Evolutionary conservation across 1,140 invertebrate species (phyloP), one percentile per base, ranked within the genome.

Genomic region (Babylonia areolata): DNA sequence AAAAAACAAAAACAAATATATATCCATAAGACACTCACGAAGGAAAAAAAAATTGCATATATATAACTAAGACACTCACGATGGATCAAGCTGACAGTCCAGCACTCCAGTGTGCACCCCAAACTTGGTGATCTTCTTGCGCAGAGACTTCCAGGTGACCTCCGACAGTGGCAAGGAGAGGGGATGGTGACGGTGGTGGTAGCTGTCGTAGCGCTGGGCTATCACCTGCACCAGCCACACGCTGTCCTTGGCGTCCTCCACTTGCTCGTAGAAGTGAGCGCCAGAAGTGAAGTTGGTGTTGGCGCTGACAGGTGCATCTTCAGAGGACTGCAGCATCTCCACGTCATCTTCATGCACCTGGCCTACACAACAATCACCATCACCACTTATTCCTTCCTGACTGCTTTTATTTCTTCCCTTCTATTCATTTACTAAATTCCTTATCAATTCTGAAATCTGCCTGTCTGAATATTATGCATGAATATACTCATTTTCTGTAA

Each of bases 191-290:
- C 28, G 75, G 40, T 79, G 42, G 28, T 35, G 12, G 37, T 83
- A 58, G 64, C 31, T 23, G 33, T 39, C 37, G 11, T 64, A 33
- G 37, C 75, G 42, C 23, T 78, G n/a, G 11, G 87, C 39, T 15
- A 91, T 78, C 12, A 95, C 95, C 88, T 95, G 95, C 0, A 95
- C 94, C 20, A 95, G 86, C 95, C 95, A 95, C 6, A 95, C 95
- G 91, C 95, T 95, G 90, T 95, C 95, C 90, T 95, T 95, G 20
- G 95, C 95, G 90, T 95, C 95, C 89, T 95, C 95, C 5, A 95
- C 95, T 77, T 95, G 93, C 89, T 95, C 95, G 86, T 94, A 94
- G 88, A 95, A 95, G 90, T 95, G 94, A 85, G 92, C 88, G 35
- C 95, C 95, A 84, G 95, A 93, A 23, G 93, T 94, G 88, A 95